Conservation (phyloP, 2,797 vertebrate species). For the Amblyopsis hoosieri region DNA sequence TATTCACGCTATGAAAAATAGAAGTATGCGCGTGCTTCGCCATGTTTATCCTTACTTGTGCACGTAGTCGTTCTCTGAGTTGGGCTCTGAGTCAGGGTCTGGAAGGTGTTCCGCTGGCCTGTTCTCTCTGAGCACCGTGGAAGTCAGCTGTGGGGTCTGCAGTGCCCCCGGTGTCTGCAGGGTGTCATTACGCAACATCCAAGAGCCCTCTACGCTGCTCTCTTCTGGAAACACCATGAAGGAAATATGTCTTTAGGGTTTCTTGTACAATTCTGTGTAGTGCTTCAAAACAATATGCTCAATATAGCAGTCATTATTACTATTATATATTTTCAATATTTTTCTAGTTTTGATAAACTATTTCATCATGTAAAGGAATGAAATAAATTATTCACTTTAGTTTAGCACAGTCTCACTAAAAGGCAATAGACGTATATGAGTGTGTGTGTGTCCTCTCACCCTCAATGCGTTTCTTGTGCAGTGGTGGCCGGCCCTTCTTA, state of each 20-base stretch:
- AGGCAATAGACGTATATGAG: too few relatives aligned
- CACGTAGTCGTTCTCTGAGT: constrained; percentile 94
- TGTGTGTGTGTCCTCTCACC: constrained; percentile 58
- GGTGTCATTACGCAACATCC: constrained; percentile 93
- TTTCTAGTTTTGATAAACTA: too few relatives aligned
- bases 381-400: too few relatives aligned
- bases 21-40: neutral
- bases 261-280: too few relatives aligned
- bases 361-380: too few relatives aligned
- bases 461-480: constrained; percentile 92
- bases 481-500: constrained; percentile 93
- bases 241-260: too few relatives aligned
- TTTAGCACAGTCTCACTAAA: too few relatives aligned
- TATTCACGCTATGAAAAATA: too few relatives aligned
- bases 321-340: too few relatives aligned
- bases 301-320: too few relatives aligned
- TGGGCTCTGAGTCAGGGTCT: constrained; percentile 95
- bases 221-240: constrained; percentile 80
- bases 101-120: constrained; percentile 93
- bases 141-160: constrained; percentile 94
- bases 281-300: too few relatives aligned
- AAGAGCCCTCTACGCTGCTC: constrained; percentile 90
- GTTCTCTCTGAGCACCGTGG: constrained; percentile 95
- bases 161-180: constrained; percentile 93
- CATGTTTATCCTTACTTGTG: constrained; percentile 86